Base-by-base conservation (phyloP, 2,797 vertebrate genomes). In the Sebastes jordani region DNA sequence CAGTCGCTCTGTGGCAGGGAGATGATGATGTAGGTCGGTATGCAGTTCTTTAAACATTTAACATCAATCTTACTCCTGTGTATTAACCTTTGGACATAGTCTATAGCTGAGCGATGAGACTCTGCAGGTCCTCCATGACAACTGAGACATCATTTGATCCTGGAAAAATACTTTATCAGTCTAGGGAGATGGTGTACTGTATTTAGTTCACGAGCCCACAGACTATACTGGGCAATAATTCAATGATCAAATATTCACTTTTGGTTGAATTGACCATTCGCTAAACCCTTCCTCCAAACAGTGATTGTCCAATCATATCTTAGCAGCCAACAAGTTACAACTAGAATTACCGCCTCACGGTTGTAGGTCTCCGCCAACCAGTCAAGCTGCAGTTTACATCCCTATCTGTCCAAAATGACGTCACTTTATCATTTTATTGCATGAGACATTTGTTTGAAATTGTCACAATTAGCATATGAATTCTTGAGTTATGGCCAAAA, bases 81-180 rank as follows among this genome's bases (percentile, higher is more conserved):
- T 7, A 20, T 55, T 22, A 11, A 58, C 52, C 32, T 74, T 16
- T 42, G 49, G 64, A 71, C 54, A 6, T 0, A 22, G 4, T 70
- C 16, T 16, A 38, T 0, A 58, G 55, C 65, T 6, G 74, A 46
- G 55, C 6, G 1, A 2, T 18, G 74, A 76, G 11, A 10, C 81
- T 63, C 71, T 55, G 70, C 83, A 23, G 84, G 70, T 84, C n/a
- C 67, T 61, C 22, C 10, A 32, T 7, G 77, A 84, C 70, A 69
- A 65, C 67, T 16, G 62, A 73, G 75, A 66, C 71, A 1, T 18
- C 49, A 59, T 61, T 22, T 54, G 32, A 76, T 63, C 59, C 65
- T 74, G 74, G 42, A 58, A 22, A 30, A 7, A 66, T 52, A 18
- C 54, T 6, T 20, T 32, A 29, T 36, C 22, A 30, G 29, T 36